These are phyloP conservation scores for Esox lucius DNA, from an alignment of 2,797 vertebrate genomes.

Conservation along the genomic window DNA sequence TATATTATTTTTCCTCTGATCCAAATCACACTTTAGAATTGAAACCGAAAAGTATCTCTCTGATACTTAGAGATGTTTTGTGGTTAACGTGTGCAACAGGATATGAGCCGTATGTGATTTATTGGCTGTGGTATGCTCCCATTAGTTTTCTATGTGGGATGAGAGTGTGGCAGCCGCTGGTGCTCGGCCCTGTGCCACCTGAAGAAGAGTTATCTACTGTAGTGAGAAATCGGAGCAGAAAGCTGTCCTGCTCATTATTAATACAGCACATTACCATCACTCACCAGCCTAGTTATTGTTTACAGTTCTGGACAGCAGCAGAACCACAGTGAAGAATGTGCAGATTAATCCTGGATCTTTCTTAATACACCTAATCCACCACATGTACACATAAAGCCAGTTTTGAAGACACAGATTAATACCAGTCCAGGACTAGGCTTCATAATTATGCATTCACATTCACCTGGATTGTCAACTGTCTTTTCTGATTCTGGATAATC, in stretches of 20 bases:
- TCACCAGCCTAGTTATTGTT: constrained; percentile 63
- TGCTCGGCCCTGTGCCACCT: constrained; percentile 53
- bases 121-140: constrained; percentile 40
- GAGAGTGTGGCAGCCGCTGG: constrained; percentile 38
- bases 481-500: not conserved
- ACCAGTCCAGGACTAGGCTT: too few species aligned
- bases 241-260: constrained; percentile 65
- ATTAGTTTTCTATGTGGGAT: constrained; percentile 60
- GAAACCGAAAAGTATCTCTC: not conserved
- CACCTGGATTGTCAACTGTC: too few species aligned
- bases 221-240: constrained; percentile 74
- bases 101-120: constrained; percentile 60
- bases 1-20: not conserved
- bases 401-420: too few species aligned
- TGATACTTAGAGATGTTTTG: not conserved
- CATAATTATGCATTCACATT: too few species aligned
- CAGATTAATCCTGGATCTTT: not conserved
- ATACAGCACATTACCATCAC: constrained; percentile 59
- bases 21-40: not conserved
- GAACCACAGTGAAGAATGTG: constrained; percentile 23
- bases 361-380: too few species aligned
- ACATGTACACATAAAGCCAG: too few species aligned
- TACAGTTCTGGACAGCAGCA: constrained; percentile 8
- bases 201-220: constrained; percentile 58
- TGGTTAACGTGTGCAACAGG: constrained; percentile 28